phyloP scores from a whole-genome alignment of 2,888 invertebrate species.

The Sepioteuthis lessoniana region DNA sequence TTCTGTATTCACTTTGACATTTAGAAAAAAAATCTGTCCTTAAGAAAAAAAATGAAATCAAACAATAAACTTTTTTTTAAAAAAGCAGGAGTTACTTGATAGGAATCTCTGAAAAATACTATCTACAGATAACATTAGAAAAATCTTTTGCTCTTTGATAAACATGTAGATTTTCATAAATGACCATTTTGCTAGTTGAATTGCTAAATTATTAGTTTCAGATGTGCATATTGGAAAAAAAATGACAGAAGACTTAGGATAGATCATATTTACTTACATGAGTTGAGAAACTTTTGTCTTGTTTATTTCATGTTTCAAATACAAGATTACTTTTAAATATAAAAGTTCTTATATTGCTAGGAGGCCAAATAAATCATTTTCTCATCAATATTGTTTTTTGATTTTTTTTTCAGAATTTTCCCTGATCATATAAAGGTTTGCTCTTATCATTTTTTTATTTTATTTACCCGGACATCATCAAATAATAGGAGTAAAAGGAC shows the following conservation, averaged over 20 bases:
- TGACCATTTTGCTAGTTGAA: constrained; percentile 33
- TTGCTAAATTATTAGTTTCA: constrained; percentile 33
- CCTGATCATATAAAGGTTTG: background rate
- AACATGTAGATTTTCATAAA: background rate
- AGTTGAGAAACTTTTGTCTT: background rate
- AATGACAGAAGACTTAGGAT: background rate
- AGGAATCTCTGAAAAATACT: background rate
- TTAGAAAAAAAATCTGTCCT: constrained; percentile 15
- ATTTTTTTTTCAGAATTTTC: background rate
- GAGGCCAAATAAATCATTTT: background rate
- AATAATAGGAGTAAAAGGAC: background rate
- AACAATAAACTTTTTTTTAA: background rate
- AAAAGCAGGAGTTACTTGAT: background rate
- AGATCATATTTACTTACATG: constrained; percentile 33
- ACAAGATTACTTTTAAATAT: background rate
- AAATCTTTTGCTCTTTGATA: constrained; percentile 33
- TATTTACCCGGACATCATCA: background rate
- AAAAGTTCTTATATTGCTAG: background rate
- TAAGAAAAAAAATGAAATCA: background rate
- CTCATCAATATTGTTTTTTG: background rate
- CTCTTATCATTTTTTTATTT: background rate
- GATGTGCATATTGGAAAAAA: background rate
- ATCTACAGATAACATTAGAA: constrained; percentile 1
- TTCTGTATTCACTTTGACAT: constrained; percentile 12
- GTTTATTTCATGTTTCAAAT: background rate